These are phyloP conservation scores for Ceyx melanurus DNA, from an alignment of 2,113 vertebrate genomes.

Conservation along the genomic window DNA sequence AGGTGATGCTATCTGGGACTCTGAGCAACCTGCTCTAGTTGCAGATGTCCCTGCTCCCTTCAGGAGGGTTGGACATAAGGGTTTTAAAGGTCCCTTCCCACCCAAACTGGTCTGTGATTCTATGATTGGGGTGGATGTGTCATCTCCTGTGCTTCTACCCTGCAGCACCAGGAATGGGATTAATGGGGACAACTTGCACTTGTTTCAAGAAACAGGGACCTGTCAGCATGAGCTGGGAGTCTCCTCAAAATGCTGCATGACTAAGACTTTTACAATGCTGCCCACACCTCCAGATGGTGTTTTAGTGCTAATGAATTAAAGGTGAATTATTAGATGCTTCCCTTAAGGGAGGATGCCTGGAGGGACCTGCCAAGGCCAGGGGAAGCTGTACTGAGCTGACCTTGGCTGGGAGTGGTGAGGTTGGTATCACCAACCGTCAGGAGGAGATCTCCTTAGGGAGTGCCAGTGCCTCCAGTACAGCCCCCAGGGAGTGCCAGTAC, in stretches of 20 bases:
- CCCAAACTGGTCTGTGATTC: background rate
- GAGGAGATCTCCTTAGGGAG: background rate
- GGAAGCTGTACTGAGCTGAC: background rate
- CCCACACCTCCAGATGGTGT: background rate
- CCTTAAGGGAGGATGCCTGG: background rate
- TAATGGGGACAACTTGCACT: fast-evolving
- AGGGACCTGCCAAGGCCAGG: background rate
- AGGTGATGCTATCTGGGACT: background rate
- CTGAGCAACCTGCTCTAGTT: background rate
- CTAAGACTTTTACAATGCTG: background rate
- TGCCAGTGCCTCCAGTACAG: fast-evolving
- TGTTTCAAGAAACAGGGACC: background rate
- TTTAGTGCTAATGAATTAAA: background rate
- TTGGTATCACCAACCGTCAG: fast-evolving
- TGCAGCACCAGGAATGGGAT: no score
- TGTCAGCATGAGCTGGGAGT: background rate
- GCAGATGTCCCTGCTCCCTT: background rate
- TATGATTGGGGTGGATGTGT: background rate
- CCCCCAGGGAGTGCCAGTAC: background rate
- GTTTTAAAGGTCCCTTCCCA: background rate
- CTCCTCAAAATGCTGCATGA: background rate
- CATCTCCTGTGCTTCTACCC: background rate
- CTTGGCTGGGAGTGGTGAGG: fast-evolving
- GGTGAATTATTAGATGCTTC: fast-evolving
- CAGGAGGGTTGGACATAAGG: background rate